A percentile compares a stretch with the other conserved stretches of the same genome.
These are phyloP conservation scores for Hipparchia semele DNA, from an alignment of 2,888 invertebrate genomes.

Conservation along the genomic window DNA sequence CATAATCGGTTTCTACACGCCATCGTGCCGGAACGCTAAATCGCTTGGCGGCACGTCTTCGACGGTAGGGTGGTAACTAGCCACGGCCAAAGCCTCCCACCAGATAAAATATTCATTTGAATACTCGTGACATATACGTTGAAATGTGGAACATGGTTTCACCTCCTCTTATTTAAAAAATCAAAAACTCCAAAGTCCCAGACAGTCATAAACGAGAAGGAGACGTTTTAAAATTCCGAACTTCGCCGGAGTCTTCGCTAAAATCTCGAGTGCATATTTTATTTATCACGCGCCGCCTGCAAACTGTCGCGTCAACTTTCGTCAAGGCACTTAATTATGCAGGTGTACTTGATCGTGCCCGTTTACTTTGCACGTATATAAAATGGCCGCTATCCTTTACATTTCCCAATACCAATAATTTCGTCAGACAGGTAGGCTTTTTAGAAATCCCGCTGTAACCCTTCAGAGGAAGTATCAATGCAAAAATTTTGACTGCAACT, in stretches of 20 bases:
- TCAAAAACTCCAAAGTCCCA: slow-evolving; percentile 10
- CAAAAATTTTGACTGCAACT: too few species aligned
- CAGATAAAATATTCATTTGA: too few species aligned
- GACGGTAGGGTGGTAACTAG: too few species aligned
- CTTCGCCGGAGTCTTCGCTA: slow-evolving; percentile 50
- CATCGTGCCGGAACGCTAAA: too few species aligned
- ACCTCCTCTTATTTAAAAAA: neutral
- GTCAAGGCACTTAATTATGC: slow-evolving; percentile 64
- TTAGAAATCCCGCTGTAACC: too few species aligned
- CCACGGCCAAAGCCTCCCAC: too few species aligned
- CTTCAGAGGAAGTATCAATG: too few species aligned
- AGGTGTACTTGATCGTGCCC: slow-evolving; percentile 59
- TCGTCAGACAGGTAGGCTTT: too few species aligned
- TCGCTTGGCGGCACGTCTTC: too few species aligned
- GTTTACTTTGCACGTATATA: slow-evolving; percentile 54
- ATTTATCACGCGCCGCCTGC: slow-evolving; percentile 48
- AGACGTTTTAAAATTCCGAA: slow-evolving; percentile 17
- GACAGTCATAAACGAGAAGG: slow-evolving; percentile 2
- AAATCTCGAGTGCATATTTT: slow-evolving; percentile 70
- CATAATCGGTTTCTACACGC: too few species aligned
- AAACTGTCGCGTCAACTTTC: slow-evolving; percentile 33
- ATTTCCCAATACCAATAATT: neutral
- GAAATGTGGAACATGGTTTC: too few species aligned
- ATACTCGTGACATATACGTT: too few species aligned
- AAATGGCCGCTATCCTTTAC: slow-evolving; percentile 14